Percentiles rank a stretch among this genome's conserved stretches.
phyloP scores from a whole-genome alignment of 2,797 vertebrate species.

The Periparus ater region DNA sequence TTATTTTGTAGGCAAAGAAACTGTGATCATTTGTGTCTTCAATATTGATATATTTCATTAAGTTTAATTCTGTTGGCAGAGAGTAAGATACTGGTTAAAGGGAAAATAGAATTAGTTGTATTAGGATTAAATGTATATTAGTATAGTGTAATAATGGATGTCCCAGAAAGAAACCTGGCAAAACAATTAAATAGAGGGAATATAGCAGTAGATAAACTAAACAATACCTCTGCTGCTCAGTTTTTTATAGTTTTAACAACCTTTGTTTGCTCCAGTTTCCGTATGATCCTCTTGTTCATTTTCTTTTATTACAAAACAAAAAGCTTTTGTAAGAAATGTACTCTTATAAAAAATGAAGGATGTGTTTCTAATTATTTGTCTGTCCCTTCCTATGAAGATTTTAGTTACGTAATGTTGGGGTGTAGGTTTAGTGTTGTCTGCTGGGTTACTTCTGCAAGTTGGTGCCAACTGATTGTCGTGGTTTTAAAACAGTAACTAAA shows the following conservation, averaged over 20 bases:
- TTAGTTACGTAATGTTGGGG: neutral
- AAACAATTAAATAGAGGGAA: conserved; percentile 38
- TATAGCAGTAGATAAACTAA: neutral
- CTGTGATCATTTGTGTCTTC: conserved; percentile 33
- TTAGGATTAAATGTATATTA: conserved; percentile 62
- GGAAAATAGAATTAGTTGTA: conserved; percentile 49
- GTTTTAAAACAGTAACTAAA: too few species aligned
- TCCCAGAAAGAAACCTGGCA: conserved; percentile 44
- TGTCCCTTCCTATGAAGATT: neutral
- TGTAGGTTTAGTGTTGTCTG: neutral
- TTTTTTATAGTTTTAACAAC: neutral
- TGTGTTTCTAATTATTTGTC: neutral
- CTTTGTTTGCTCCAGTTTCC: neutral
- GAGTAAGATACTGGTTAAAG: conserved; percentile 21
- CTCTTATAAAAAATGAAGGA: neutral
- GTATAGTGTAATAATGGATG: conserved; percentile 14
- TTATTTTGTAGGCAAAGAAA: conserved; percentile 32
- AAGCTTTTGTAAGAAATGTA: neutral
- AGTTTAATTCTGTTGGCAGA: conserved; percentile 46
- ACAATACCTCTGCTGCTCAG: neutral
- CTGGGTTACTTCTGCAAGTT: neutral
- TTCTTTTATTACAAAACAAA: neutral
- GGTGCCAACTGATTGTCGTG: neutral
- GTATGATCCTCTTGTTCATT: neutral
- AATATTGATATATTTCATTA: conserved; percentile 59